Base-by-base conservation (phyloP, 2,113 vertebrate species). In the Tricholaema leucomelas region DNA sequence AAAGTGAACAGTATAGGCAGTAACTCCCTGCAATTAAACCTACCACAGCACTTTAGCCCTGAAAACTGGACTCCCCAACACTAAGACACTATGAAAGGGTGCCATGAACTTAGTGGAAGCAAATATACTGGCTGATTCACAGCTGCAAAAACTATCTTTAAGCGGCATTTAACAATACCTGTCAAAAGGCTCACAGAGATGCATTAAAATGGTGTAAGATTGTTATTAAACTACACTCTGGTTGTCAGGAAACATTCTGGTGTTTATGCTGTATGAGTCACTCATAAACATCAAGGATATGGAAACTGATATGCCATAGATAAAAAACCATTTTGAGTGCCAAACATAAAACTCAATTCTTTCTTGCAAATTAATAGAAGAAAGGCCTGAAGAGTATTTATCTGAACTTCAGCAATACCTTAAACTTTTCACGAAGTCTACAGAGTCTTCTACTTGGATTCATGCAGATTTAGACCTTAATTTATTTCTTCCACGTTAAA, bases 201-300 rank as follows among this genome's bases (percentile, higher is more conserved):
- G 5, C 54, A 67, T 83, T 93, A 48, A 88, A 88, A 85, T 58
- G 83, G 70, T 38, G 2, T 58, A 58, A 72, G 38, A 81, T 12
- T 92, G 87, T 89, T 89, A 66, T 42, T 90, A 90, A 92, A 85
- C 69, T 65, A 66, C 46, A 85, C 19, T 25, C 12, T 1, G 54
- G 85, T 88, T 90, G 85, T 85, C 81, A 86, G 87, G 90, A 95
- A 94, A 91, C 90, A 61, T 90, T 78, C n/a, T 73, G 58, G 54
- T 90, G 80, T 81, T 94, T 88, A 81, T 48, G 61, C 44, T 1
- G 1, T 40, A 71, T 92, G 92, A 96, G 83, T 94, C 95, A 94
- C 77, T 78, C 15, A 64, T 60, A 90, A 83, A 91, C 66, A 91
- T 75, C 58, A 95, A 60, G 52, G 74, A 90, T 58, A 65, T 36